phyloP scores from a whole-genome alignment of 2,113 vertebrate species.

The Ibidorhyncha struthersii region DNA sequence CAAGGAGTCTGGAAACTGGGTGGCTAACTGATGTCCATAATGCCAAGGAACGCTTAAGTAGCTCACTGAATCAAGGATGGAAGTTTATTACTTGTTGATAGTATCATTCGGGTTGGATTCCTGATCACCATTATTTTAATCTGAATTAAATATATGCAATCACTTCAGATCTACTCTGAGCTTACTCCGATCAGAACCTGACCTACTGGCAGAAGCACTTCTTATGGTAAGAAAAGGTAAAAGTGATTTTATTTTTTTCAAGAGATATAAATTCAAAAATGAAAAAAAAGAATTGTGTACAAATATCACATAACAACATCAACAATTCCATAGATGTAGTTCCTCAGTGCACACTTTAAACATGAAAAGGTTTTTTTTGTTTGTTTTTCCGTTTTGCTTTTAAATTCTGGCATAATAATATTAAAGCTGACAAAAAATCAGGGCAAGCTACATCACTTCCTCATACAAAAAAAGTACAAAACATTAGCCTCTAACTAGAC shows the following conservation, averaged over 20 bases:
- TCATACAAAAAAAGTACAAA: constrained; percentile 99
- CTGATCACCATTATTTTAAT: background rate
- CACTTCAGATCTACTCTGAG: constrained; percentile 9
- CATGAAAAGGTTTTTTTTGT: constrained; percentile 72
- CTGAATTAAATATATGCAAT: background rate
- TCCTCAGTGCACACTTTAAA: constrained; percentile 85
- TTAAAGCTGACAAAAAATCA: constrained; percentile 86
- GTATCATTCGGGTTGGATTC: background rate
- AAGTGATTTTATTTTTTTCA: constrained; percentile 61
- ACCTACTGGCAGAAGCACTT: constrained; percentile 58
- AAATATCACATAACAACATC: constrained; percentile 96
- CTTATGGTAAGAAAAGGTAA: constrained; percentile 70
- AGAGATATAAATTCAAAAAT: constrained; percentile 78
- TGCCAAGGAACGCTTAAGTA: background rate
- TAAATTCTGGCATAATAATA: constrained; percentile 88
- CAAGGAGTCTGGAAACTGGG: background rate
- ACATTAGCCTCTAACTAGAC: constrained; percentile 94
- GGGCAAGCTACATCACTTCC: constrained; percentile 93
- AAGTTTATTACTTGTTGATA: background rate
- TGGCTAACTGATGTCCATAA: background rate
- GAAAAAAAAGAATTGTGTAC: constrained; percentile 84
- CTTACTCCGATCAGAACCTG: background rate
- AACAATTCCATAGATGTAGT: constrained; percentile 82
- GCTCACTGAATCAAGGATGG: constrained; percentile 25
- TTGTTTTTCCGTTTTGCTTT: constrained; percentile 64